These are phyloP conservation scores for Colistium nudipinnis DNA, from an alignment of 2,113 vertebrate genomes.

Conservation along the genomic window DNA sequence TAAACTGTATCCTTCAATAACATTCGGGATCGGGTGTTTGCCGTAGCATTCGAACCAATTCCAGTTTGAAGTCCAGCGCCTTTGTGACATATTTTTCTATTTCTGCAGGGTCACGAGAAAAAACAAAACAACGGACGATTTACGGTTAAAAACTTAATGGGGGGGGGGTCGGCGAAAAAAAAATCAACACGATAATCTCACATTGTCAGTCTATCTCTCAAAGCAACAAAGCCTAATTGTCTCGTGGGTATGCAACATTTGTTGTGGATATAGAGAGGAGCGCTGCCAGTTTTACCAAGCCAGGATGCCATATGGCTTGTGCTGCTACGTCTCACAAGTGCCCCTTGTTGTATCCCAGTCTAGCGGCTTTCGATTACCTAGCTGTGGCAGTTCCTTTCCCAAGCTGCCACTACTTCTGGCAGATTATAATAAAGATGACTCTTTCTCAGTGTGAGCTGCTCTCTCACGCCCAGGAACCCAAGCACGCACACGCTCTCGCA, in stretches of 20 bases:
- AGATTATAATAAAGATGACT: conserved; percentile 92
- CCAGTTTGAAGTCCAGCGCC: conserved; percentile 21
- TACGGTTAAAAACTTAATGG: conserved; percentile 12
- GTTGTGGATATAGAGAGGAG: conserved; percentile 50
- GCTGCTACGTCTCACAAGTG: conserved; percentile 74
- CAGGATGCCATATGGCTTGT: conserved; percentile 75
- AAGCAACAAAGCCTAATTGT: conserved; percentile 51
- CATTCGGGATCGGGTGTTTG: conserved; percentile 3
- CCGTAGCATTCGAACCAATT: conserved; percentile 20
- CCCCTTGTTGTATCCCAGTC: conserved; percentile 69
- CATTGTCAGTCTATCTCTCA: conserved; percentile 36
- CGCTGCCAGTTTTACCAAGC: conserved; percentile 66
- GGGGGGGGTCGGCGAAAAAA: neutral
- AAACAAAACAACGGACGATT: conserved; percentile 11
- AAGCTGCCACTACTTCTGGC: conserved; percentile 82
- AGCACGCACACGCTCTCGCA: conserved; percentile 64
- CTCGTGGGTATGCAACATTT: conserved; percentile 51
- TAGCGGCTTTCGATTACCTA: conserved; percentile 75
- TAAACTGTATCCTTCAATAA: conserved; percentile 54
- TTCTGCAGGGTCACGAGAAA: conserved; percentile 8
- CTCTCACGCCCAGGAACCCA: conserved; percentile 77
- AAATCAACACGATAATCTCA: conserved; percentile 36
- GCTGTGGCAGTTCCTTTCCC: conserved; percentile 87
- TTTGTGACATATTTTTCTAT: neutral
- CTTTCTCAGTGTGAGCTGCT: conserved; percentile 81